These are phyloP conservation scores for Andrena hattorfiana DNA, from an alignment of 2,888 invertebrate species.

Conservation along the genomic window DNA sequence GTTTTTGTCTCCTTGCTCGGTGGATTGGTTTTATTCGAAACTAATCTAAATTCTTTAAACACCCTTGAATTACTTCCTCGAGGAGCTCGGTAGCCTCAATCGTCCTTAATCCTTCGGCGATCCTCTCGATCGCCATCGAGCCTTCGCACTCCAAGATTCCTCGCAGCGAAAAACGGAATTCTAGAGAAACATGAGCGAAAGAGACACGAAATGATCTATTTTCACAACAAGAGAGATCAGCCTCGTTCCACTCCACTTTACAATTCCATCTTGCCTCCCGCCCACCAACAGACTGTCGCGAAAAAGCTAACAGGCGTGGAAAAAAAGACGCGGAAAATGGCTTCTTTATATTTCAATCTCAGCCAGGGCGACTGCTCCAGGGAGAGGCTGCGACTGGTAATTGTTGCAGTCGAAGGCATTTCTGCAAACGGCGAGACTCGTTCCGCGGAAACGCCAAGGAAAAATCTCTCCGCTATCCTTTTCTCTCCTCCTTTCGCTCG, in stretches of 20 bases:
- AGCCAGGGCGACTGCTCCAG: slow-evolving; percentile 41
- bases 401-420: slow-evolving; percentile 78
- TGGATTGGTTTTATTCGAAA: slow-evolving; percentile 25
- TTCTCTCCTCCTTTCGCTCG: slow-evolving; percentile 1
- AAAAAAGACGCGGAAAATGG: slow-evolving; percentile 45
- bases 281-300: slow-evolving; percentile 5
- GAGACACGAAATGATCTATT: not conserved
- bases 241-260: slow-evolving; percentile 2
- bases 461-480: slow-evolving; percentile 72
- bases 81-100: no score
- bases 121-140: not conserved
- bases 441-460: slow-evolving; percentile 77
- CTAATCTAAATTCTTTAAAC: no score
- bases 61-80: no score
- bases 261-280: not conserved
- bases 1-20: slow-evolving; percentile 10
- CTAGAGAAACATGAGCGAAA: not conserved
- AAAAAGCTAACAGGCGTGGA: not conserved
- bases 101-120: not conserved
- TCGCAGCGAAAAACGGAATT: no score
- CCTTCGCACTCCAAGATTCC: not conserved
- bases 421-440: slow-evolving; percentile 55
- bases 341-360: slow-evolving; percentile 81
- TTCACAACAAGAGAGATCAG: not conserved
- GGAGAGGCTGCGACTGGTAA: slow-evolving; percentile 78